phyloP scores from a whole-genome alignment of 2,888 invertebrate species.

The Eilema griseolum region DNA sequence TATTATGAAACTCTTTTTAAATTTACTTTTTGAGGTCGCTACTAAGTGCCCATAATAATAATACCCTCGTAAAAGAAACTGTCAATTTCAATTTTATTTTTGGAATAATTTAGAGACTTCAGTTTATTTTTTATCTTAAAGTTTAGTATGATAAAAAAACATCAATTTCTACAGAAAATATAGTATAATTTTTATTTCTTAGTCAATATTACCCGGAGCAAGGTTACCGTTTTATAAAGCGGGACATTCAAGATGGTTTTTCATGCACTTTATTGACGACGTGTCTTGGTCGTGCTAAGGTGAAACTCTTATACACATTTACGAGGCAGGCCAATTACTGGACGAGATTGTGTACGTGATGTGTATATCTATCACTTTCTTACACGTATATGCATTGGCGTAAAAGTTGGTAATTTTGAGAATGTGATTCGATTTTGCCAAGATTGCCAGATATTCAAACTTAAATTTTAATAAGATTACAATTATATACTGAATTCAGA shows the following conservation, averaged over 20 bases:
- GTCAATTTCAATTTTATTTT: constrained; percentile 19
- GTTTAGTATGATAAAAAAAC: constrained; percentile 32
- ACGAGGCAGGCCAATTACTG: constrained; percentile 35
- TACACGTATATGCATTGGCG: neutral
- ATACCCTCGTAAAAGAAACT: neutral
- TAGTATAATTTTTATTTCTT: constrained; percentile 41
- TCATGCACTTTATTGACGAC: constrained; percentile 29
- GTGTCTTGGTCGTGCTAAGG: constrained; percentile 18
- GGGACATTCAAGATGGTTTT: constrained; percentile 30
- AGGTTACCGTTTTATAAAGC: constrained; percentile 31
- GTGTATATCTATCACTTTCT: constrained; percentile 2
- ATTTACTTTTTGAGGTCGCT: neutral
- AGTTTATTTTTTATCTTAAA: constrained; percentile 29
- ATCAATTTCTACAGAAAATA: constrained; percentile 30
- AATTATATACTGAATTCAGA: neutral
- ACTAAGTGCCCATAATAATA: neutral
- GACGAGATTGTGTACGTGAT: constrained; percentile 25
- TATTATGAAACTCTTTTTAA: too few species aligned
- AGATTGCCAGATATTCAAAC: constrained; percentile 19
- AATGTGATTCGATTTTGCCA: constrained; percentile 15
- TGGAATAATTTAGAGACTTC: constrained; percentile 17
- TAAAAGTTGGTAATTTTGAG: constrained; percentile 8
- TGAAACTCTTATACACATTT: constrained; percentile 34
- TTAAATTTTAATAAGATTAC: neutral
- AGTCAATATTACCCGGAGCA: constrained; percentile 22